A percentile compares a stretch with the other conserved stretches of the same genome.
phyloP scores from a whole-genome alignment of 2,797 vertebrate species.

The Apogon talboti region DNA sequence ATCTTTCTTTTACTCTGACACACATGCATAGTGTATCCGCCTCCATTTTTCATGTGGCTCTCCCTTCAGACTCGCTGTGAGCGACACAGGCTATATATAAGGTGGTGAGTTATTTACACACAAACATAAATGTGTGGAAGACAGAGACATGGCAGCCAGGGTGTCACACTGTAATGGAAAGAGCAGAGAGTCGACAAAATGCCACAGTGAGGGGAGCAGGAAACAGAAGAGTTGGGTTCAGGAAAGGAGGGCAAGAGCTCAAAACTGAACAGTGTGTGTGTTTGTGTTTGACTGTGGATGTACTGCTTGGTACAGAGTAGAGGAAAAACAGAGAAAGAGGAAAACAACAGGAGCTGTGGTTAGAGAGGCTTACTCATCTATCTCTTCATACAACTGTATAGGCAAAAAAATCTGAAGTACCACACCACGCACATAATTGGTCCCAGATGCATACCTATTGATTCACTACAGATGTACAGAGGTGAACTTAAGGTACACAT shows the following conservation, averaged over 20 bases:
- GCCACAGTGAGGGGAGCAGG: slow-evolving; percentile 52
- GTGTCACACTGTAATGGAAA: slow-evolving; percentile 52
- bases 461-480: slow-evolving; percentile 8
- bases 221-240: slow-evolving; percentile 67
- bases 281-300: slow-evolving; percentile 44
- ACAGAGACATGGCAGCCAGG: slow-evolving; percentile 44
- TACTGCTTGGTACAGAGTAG: slow-evolving; percentile 23
- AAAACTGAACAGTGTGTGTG: slow-evolving; percentile 49
- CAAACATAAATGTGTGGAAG: slow-evolving; percentile 37
- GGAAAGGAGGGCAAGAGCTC: slow-evolving; percentile 60
- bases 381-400: background rate
- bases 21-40: slow-evolving; percentile 14
- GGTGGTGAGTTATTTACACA: slow-evolving; percentile 55
- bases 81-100: slow-evolving; percentile 39
- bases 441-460: background rate
- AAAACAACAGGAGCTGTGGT: slow-evolving; percentile 45
- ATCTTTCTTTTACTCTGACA: slow-evolving; percentile 7
- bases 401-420: background rate
- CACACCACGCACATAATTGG: slow-evolving; percentile 1
- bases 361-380: slow-evolving; percentile 23
- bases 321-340: slow-evolving; percentile 41
- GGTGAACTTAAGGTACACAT: slow-evolving; percentile 9
- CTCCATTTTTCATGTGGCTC: slow-evolving; percentile 55
- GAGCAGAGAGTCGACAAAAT: slow-evolving; percentile 56
- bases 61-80: slow-evolving; percentile 46